These are phyloP conservation scores for Bombylius discolor DNA, from an alignment of 2,888 invertebrate species.

Conservation along the genomic window DNA sequence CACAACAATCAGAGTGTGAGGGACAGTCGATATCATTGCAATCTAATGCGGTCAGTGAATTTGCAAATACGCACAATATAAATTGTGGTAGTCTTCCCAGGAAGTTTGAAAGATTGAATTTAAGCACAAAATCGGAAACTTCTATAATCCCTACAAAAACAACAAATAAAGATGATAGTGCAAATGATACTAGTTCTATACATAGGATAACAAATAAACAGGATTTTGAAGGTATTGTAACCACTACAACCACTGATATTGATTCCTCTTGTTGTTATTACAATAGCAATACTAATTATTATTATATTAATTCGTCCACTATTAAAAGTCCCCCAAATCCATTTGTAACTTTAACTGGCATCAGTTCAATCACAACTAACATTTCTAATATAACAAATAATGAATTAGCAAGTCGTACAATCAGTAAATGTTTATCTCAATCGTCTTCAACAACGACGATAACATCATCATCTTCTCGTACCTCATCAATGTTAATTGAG, in stretches of 20 bases:
- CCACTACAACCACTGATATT: neutral
- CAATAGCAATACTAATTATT: neutral
- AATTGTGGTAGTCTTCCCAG: neutral
- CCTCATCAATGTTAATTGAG: conserved; percentile 4
- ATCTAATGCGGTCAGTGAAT: too few relatives aligned
- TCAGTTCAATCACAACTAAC: neutral
- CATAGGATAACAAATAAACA: neutral
- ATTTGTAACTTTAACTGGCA: neutral
- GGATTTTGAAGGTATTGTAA: neutral
- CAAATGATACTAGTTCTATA: too few relatives aligned
- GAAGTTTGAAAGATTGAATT: conserved; percentile 1
- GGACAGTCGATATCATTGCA: neutral
- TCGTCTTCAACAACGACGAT: conserved; percentile 5
- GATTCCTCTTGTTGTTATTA: neutral
- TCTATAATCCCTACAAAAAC: neutral
- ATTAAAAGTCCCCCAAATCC: neutral
- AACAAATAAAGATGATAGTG: neutral
- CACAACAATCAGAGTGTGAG: too few relatives aligned
- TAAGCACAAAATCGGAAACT: neutral
- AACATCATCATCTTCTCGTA: conserved; percentile 5
- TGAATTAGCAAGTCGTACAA: neutral
- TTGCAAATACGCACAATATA: neutral
- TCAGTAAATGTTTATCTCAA: conserved; percentile 7
- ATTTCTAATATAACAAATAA: neutral
- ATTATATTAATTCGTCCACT: neutral